These are phyloP conservation scores for Diphyllodes magnificus DNA, from an alignment of 2,113 vertebrate genomes.

Conservation along the genomic window DNA sequence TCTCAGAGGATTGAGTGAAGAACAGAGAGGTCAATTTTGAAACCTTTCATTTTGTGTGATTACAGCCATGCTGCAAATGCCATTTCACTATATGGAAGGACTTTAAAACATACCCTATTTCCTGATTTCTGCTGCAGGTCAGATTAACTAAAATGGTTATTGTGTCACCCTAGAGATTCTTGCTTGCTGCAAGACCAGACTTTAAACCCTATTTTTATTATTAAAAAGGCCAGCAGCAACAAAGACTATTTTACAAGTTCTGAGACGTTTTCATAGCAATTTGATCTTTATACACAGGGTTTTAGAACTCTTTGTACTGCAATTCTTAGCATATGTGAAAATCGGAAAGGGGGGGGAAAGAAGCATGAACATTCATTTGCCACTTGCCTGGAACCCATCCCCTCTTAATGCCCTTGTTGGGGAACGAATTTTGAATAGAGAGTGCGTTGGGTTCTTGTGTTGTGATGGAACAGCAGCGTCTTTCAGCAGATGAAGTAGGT, in stretches of 20 bases:
- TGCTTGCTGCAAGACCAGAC: conserved; percentile 57
- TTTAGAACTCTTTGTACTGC: conserved; percentile 45
- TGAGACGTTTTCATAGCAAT: conserved; percentile 59
- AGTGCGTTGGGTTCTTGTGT: neutral
- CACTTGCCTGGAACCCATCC: neutral
- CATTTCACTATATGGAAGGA: conserved; percentile 59
- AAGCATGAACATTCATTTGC: neutral
- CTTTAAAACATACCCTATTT: conserved; percentile 58
- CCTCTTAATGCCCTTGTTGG: neutral
- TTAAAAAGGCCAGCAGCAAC: conserved; percentile 69
- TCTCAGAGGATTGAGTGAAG: conserved; percentile 23
- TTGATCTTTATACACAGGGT: conserved; percentile 60
- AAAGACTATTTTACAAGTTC: conserved; percentile 63
- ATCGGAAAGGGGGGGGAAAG: neutral
- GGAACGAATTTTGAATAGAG: neutral
- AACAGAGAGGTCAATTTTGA: conserved; percentile 54
- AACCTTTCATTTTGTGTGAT: conserved; percentile 61
- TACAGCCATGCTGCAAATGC: conserved; percentile 58
- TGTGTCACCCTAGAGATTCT: conserved; percentile 63
- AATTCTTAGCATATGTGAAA: conserved; percentile 25
- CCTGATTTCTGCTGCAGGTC: conserved; percentile 68
- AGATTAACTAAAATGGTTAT: conserved; percentile 70
- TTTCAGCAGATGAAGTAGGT: neutral
- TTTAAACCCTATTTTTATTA: conserved; percentile 67
- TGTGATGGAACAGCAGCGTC: neutral